These are phyloP conservation scores for Verasper variegatus DNA, from an alignment of 2,113 vertebrate species.

Conservation along the genomic window DNA sequence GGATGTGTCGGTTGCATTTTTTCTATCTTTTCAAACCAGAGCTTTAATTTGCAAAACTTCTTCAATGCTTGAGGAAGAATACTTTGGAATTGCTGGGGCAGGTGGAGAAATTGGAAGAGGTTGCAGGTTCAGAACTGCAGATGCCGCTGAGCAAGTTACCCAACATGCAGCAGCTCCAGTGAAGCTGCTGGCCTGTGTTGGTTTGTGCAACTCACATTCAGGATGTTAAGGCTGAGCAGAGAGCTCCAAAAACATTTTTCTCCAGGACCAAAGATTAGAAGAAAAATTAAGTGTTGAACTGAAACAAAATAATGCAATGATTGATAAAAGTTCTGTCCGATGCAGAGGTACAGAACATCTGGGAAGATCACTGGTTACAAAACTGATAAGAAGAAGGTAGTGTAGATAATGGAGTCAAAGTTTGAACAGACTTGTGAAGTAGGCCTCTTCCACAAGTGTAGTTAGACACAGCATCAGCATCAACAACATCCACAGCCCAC, in stretches of 20 bases:
- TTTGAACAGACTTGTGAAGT: neutral
- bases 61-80: neutral
- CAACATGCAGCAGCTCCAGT: slow-evolving; percentile 29
- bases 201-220: slow-evolving; percentile 36
- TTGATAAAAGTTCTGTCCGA: neutral
- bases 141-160: slow-evolving; percentile 35
- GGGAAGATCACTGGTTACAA: too few relatives aligned
- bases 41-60: too few relatives aligned
- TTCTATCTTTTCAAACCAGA: neutral
- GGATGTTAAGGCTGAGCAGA: slow-evolving; percentile 41
- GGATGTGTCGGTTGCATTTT: too few relatives aligned
- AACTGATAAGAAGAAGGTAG: too few relatives aligned
- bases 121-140: slow-evolving; percentile 24
- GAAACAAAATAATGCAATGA: slow-evolving; percentile 7
- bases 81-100: neutral
- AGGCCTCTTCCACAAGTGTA: neutral
- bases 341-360: neutral
- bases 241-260: slow-evolving; percentile 33
- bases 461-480: neutral
- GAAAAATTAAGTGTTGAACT: slow-evolving; percentile 26
- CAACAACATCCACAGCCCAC: neutral
- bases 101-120: slow-evolving; percentile 7
- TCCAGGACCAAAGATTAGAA: slow-evolving; percentile 27
- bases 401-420: neutral
- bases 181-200: slow-evolving; percentile 50